Conservation (phyloP, 2,113 vertebrate species). For the Peucedramus taeniatus region DNA sequence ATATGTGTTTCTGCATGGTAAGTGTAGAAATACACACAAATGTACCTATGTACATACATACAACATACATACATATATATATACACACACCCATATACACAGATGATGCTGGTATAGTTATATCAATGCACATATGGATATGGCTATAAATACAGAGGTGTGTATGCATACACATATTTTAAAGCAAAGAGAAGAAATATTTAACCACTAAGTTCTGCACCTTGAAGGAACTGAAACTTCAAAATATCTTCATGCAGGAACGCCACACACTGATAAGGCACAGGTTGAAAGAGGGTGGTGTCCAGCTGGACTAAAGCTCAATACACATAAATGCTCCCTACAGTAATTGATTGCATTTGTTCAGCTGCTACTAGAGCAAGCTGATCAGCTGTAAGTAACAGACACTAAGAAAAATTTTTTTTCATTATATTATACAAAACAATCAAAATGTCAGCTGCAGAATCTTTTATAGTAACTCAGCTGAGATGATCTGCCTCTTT, state of each 20-base stretch:
- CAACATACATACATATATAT: not conserved
- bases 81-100: not conserved
- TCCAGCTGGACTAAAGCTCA: not conserved
- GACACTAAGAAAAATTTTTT: not conserved
- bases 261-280: not conserved
- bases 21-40: not conserved
- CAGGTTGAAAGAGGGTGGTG: not conserved
- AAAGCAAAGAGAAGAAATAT: not conserved
- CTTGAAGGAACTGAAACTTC: not conserved
- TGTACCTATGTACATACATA: fast-evolving
- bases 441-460: not conserved
- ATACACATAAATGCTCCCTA: not conserved
- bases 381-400: not conserved
- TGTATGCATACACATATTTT: not conserved
- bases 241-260: not conserved
- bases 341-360: not conserved
- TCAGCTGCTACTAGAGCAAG: not conserved
- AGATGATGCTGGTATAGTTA: not conserved
- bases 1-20: not conserved
- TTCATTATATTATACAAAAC: not conserved
- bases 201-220: not conserved
- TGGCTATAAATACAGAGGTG: not conserved
- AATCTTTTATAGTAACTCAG: not conserved
- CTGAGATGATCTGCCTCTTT: not conserved
- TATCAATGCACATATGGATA: not conserved